Conservation (phyloP, 2,797 vertebrate species). For the Taeniopygia guttata region DNA sequence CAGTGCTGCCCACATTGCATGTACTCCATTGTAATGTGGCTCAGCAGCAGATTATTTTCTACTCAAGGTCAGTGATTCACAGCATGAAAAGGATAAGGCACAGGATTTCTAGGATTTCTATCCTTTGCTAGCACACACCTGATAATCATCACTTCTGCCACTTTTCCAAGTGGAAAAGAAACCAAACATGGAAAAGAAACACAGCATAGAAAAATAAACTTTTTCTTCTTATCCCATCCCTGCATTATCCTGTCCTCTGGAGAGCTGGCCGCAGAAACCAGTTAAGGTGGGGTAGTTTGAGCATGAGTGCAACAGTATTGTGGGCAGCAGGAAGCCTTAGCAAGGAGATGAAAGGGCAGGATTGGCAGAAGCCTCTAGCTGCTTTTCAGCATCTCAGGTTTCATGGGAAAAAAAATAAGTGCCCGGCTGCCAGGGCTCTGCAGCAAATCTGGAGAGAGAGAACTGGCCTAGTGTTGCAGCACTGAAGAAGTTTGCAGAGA, state of each 20-base stretch:
- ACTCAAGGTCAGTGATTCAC: neutral
- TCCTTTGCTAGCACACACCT: neutral
- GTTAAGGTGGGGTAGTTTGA: neutral
- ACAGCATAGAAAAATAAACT: neutral
- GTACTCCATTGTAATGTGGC: neutral
- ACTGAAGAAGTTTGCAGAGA: neutral
- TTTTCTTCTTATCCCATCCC: neutral
- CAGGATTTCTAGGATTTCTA: neutral
- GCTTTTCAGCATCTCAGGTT: neutral
- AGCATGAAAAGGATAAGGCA: neutral
- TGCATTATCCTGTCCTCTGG: neutral
- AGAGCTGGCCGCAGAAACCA: neutral
- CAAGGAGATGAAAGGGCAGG: neutral
- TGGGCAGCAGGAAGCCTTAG: neutral
- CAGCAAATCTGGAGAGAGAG: neutral
- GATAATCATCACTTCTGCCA: neutral
- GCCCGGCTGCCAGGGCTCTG: neutral
- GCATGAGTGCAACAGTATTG: neutral
- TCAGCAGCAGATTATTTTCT: conserved; percentile 8
- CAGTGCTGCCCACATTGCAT: neutral
- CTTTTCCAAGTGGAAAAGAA: neutral
- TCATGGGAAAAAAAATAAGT: neutral
- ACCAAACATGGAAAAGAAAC: neutral
- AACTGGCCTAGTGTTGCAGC: neutral
- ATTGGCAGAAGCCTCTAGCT: neutral